phyloP scores from a whole-genome alignment of 2,797 vertebrate genomes.

The Graptemys geographica region DNA sequence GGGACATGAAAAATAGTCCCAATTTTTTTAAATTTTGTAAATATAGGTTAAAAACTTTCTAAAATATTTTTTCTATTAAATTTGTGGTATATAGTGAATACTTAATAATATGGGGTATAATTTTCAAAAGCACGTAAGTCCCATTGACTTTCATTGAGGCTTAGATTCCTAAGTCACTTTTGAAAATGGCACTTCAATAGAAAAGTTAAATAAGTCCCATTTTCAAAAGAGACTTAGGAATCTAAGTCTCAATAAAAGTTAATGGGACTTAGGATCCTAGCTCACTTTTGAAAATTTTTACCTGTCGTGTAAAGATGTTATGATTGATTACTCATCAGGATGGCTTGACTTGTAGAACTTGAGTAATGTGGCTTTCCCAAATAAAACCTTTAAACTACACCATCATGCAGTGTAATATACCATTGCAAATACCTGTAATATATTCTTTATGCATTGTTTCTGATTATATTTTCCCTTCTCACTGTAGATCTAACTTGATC shows the following conservation, averaged over 20 bases:
- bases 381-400: neutral
- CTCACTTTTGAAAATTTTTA: too few species aligned
- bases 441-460: neutral
- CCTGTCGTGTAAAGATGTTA: neutral
- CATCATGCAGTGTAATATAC: neutral
- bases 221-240: too few species aligned
- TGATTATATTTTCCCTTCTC: neutral
- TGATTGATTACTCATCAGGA: neutral
- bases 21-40: neutral
- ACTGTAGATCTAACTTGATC: neutral
- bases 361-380: neutral
- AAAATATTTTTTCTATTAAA: neutral
- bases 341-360: neutral
- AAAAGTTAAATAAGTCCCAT: too few species aligned
- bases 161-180: too few species aligned
- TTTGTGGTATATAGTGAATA: too few species aligned
- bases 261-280: too few species aligned
- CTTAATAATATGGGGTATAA: neutral
- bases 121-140: neutral
- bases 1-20: rapidly evolving
- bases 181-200: too few species aligned
- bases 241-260: too few species aligned
- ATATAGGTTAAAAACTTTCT: neutral
- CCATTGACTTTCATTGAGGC: too few species aligned
- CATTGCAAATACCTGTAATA: neutral